Base-by-base conservation (phyloP, 2,888 invertebrate genomes). In the Meteorus cinctellus region DNA sequence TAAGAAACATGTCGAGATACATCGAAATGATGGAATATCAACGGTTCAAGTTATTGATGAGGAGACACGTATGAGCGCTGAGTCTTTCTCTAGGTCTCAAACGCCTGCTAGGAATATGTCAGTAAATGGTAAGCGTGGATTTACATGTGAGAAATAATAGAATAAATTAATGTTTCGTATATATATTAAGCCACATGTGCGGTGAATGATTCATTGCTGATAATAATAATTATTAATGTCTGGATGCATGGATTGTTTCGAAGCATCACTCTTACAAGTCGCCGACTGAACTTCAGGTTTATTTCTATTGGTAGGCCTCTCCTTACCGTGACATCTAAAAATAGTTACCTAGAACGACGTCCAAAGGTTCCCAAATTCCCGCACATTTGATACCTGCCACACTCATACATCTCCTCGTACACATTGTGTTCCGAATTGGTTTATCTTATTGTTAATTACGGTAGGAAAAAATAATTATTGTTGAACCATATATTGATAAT, bases 1-100 rank as follows among this genome's bases (percentile, higher is more conserved):
- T 0, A 88, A 85, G 70, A 86, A 84, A 76, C 78, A 81, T 41
- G 72, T 83, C 3, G 78, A 80, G n/a, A 85, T 85, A 36, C 84
- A 83, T 68, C 82, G 79, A 31, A 86, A 86, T 75, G 81, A 82
- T 51, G 78, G 77, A 19, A 83, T 89, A n/a, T 88, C 87, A 16
- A 86, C 88, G 1, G 86, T 91, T 1, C 90, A 91, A 78, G 90
- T 90, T 31, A 91, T 91, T 77, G 91, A 91, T 77, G 91, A 91
- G 81, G 91, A 91, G 80, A 92, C 91, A 1, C 85, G 91, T 77
- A 92, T 91, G 91, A 91, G 91, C 81, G 91, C 91, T 2, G 89
- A 89, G 75, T 89, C 87, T 3, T 81, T 84, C 16, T 89, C 89
- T 12, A 85, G 89, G 75, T 89, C 89, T 14, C 90, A 90, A 77